A percentile compares a stretch with the other conserved stretches of the same genome.
phyloP scores from a whole-genome alignment of 2,113 vertebrate genomes.

The Rhizomys pruinosus region DNA sequence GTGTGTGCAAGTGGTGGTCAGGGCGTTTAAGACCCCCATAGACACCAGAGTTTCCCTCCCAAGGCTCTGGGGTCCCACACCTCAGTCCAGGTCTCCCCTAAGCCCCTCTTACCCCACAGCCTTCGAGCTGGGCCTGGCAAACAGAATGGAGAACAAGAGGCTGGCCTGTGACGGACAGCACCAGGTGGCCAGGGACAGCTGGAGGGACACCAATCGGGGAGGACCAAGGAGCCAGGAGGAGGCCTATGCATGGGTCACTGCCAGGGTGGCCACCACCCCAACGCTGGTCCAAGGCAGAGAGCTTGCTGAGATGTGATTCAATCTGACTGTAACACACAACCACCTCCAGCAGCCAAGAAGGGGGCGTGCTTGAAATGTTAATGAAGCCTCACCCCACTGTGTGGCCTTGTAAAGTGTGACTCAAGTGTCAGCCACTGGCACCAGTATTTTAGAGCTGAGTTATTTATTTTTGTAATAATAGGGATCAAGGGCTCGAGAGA shows the following conservation, averaged over 20 bases:
- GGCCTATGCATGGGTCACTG: fast-evolving
- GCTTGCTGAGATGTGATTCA: not conserved
- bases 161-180: not conserved
- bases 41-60: not conserved
- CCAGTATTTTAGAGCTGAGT: not conserved
- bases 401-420: too few relatives aligned
- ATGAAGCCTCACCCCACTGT: not conserved
- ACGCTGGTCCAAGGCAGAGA: not conserved
- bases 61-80: not conserved
- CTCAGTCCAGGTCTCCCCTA: not conserved
- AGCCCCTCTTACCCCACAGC: slow-evolving; percentile 63
- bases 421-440: not conserved
- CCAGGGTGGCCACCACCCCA: not conserved
- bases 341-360: not conserved
- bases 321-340: too few relatives aligned
- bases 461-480: not conserved
- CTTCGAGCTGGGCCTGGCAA: not conserved
- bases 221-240: not conserved
- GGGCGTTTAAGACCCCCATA: fast-evolving
- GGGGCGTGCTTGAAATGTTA: not conserved
- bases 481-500: too few relatives aligned
- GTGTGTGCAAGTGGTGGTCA: not conserved
- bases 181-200: slow-evolving; percentile 47
- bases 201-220: not conserved
- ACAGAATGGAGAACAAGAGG: not conserved